A percentile compares a stretch with the other conserved stretches of the same genome.
phyloP scores from a whole-genome alignment of 2,797 vertebrate genomes.

The Xenopus petersii region DNA sequence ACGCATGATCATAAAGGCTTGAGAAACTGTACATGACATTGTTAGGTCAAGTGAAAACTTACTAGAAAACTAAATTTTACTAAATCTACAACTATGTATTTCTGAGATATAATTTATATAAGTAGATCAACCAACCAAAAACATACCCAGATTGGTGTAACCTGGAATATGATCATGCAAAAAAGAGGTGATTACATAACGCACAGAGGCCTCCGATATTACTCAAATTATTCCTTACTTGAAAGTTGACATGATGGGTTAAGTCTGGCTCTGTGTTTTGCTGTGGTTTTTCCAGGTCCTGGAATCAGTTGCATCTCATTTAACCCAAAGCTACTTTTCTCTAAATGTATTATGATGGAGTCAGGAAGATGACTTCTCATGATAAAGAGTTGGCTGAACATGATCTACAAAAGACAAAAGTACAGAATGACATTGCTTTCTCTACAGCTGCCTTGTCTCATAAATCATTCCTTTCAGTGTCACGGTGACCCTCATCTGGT shows the following conservation, averaged over 20 bases:
- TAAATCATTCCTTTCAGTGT: slow-evolving; percentile 53
- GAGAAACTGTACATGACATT: no score
- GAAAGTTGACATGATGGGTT: slow-evolving; percentile 93
- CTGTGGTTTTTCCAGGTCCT: slow-evolving; percentile 82
- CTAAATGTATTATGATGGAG: slow-evolving; percentile 87
- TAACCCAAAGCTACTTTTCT: slow-evolving; percentile 89
- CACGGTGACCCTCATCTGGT: slow-evolving; percentile 58
- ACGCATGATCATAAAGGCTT: no score
- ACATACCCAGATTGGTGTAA: no score
- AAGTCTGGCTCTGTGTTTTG: slow-evolving; percentile 88
- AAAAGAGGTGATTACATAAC: no score
- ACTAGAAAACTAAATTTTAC: no score
- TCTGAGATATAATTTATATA: no score
- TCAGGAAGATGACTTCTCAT: slow-evolving; percentile 95
- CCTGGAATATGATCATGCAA: no score
- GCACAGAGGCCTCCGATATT: neutral
- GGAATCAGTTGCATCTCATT: slow-evolving; percentile 83
- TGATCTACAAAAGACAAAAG: slow-evolving; percentile 74
- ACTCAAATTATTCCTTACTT: slow-evolving; percentile 78
- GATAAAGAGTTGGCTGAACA: slow-evolving; percentile 94
- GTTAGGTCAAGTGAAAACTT: no score
- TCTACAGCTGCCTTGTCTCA: slow-evolving; percentile 55
- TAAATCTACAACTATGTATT: no score
- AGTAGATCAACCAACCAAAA: no score
- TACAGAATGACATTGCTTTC: slow-evolving; percentile 55